These are phyloP conservation scores for Alloscopus bannaensis DNA, from an alignment of 2,888 invertebrate genomes.

Conservation along the genomic window DNA sequence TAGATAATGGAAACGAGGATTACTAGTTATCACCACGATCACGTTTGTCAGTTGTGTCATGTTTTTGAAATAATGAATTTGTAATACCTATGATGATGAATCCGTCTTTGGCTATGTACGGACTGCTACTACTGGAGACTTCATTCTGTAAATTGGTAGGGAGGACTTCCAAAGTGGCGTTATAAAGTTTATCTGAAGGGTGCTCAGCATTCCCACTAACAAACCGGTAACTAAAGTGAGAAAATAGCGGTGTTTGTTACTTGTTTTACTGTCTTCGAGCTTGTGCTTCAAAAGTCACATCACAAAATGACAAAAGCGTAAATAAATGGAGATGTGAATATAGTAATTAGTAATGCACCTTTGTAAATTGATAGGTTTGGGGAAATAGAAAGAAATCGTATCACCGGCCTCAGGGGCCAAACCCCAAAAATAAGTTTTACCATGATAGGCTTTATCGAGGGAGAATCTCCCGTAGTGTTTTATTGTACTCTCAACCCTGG, in stretches of 20 bases:
- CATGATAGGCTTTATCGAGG: conserved; percentile 87
- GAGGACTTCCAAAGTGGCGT: conserved; percentile 89
- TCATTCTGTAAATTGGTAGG: conserved; percentile 75
- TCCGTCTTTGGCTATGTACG: conserved; percentile 78
- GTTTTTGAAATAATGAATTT: not conserved
- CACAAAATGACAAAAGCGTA: conserved; percentile 17
- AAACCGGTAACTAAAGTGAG: conserved; percentile 83
- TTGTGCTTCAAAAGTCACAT: not conserved
- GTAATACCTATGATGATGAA: conserved; percentile 82
- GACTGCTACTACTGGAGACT: conserved; percentile 72
- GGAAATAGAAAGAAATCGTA: conserved; percentile 86
- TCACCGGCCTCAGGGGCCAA: conserved; percentile 89
- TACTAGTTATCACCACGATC: not conserved
- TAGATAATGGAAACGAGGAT: too few relatives aligned
- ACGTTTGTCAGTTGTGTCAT: conserved; percentile 2
- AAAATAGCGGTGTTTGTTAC: not conserved
- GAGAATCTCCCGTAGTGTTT: conserved; percentile 88
- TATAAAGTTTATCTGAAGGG: conserved; percentile 89
- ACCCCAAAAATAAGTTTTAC: conserved; percentile 95
- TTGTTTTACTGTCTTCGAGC: not conserved
- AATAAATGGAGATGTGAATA: conserved; percentile 14
- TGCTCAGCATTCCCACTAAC: conserved; percentile 94
- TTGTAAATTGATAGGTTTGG: conserved; percentile 82
- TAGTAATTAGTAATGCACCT: conserved; percentile 77
- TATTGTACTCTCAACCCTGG: conserved; percentile 83